A percentile compares a stretch with the other conserved stretches of the same genome.
Conservation (phyloP, 2,888 invertebrate genomes). For the Agrilus cyanescens region DNA sequence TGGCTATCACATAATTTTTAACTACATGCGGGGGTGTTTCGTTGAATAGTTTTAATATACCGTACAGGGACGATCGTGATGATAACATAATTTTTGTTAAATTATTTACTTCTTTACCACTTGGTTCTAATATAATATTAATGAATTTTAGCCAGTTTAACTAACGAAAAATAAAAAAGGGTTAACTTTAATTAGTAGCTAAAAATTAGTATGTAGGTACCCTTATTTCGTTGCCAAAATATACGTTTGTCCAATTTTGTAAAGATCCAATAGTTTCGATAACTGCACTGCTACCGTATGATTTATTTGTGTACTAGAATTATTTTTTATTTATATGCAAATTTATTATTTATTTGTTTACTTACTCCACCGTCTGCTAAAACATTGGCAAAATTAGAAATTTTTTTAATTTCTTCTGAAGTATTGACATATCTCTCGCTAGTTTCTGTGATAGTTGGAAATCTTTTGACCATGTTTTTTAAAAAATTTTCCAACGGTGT, state of each 20-base stretch:
- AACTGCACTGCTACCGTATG: neutral
- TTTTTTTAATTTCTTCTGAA: conserved; percentile 9
- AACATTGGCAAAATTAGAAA: conserved; percentile 20
- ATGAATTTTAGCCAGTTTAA: conserved; percentile 32
- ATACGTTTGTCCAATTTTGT: conserved; percentile 21
- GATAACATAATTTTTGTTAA: conserved; percentile 20
- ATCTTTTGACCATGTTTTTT: conserved; percentile 10
- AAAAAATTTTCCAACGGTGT: conserved; percentile 15
- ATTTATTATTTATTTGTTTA: neutral
- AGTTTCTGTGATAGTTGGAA: conserved; percentile 11
- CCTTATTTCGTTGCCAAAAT: conserved; percentile 11
- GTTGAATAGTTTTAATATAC: conserved; percentile 27
- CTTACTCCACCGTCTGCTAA: conserved; percentile 24
- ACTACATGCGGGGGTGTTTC: conserved; percentile 23
- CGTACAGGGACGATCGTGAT: conserved; percentile 19
- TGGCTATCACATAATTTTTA: conserved; percentile 30
- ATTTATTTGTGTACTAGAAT: conserved; percentile 1
- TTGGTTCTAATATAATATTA: conserved; percentile 21
- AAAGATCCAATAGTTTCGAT: conserved; percentile 14
- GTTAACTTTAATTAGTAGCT: neutral
- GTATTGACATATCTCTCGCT: conserved; percentile 10
- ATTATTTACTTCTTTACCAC: conserved; percentile 23
- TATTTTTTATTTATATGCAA: neutral
- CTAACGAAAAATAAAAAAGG: conserved; percentile 18
- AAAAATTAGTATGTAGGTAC: conserved; percentile 2